Evolutionary conservation across 2,888 invertebrate species (phyloP).

Genomic region (Zygaena filipendulae): DNA sequence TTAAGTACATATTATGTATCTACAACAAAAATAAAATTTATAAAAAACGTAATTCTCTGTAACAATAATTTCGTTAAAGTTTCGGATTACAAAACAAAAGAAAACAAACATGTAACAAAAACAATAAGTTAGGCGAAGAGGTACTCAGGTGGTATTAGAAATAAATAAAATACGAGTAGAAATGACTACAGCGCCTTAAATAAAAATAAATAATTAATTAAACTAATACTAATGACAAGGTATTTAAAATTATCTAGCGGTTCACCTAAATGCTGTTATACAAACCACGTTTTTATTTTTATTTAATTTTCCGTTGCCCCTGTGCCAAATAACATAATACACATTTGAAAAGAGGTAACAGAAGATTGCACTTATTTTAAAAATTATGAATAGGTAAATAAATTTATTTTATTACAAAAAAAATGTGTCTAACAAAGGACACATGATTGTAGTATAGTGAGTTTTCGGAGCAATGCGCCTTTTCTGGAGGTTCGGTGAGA

Average conservation of each 20-base stretch:
- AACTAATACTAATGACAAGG: slow-evolving; percentile 67
- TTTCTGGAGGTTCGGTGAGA: too few species aligned
- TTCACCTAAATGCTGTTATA: slow-evolving; percentile 54
- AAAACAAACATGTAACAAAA: slow-evolving; percentile 24
- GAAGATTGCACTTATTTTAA: slow-evolving; percentile 61
- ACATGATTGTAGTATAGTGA: too few species aligned
- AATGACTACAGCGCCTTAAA: slow-evolving; percentile 50
- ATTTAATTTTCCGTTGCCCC: slow-evolving; percentile 62
- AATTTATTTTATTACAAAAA: too few species aligned
- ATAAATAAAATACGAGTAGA: slow-evolving; percentile 50
- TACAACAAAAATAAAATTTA: neutral
- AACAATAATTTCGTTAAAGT: slow-evolving; percentile 1
- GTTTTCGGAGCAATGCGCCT: too few species aligned
- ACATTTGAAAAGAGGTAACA: slow-evolving; percentile 62
- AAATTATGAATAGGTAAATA: too few species aligned
- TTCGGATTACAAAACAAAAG: slow-evolving; percentile 10
- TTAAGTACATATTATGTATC: too few species aligned
- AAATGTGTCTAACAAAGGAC: too few species aligned
- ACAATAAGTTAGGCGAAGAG: slow-evolving; percentile 49
- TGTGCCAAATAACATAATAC: slow-evolving; percentile 35
- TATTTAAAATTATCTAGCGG: slow-evolving; percentile 63
- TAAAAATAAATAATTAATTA: slow-evolving; percentile 51
- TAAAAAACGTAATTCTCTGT: neutral
- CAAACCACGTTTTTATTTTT: too few species aligned
- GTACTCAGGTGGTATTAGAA: slow-evolving; percentile 63